phyloP scores from a whole-genome alignment of 2,888 invertebrate species.

The Campoplex capitator region DNA sequence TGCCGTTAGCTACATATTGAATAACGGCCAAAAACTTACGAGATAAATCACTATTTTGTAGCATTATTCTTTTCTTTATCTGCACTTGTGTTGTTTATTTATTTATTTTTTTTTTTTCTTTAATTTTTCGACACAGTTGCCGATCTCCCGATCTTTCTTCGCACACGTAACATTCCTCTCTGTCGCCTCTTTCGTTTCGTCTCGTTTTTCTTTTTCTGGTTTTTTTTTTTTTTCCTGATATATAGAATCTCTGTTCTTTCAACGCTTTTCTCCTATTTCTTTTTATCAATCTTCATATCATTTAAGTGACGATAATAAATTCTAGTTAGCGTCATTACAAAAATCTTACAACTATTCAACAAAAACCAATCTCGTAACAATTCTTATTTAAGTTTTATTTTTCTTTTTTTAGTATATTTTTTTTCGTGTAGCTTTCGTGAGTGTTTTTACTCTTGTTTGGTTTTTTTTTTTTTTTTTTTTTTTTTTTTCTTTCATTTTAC shows the following conservation, averaged over 20 bases:
- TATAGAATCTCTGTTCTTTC: slow-evolving; percentile 44
- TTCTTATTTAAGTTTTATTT: slow-evolving; percentile 73
- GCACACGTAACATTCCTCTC: not conserved
- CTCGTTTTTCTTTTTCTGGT: not conserved
- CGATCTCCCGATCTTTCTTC: slow-evolving; percentile 31
- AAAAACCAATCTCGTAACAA: slow-evolving; percentile 83
- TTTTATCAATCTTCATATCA: slow-evolving; percentile 46
- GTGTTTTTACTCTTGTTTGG: too few relatives aligned
- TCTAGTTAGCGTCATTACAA: slow-evolving; percentile 82
- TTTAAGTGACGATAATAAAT: slow-evolving; percentile 76
- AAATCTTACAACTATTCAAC: slow-evolving; percentile 84
- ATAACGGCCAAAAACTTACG: slow-evolving; percentile 63
- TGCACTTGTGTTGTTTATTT: not conserved
- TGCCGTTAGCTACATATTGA: slow-evolving; percentile 59
- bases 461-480: not conserved
- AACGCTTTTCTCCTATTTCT: slow-evolving; percentile 36
- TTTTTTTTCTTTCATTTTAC: slow-evolving; percentile 41
- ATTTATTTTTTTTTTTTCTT: not conserved
- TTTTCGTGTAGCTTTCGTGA: slow-evolving; percentile 58
- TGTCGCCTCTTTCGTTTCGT: slow-evolving; percentile 44
- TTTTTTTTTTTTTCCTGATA: slow-evolving; percentile 31
- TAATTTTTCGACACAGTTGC: slow-evolving; percentile 6
- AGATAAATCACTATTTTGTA: slow-evolving; percentile 63
- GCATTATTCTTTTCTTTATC: slow-evolving; percentile 17
- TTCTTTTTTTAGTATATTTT: slow-evolving; percentile 50